Evolutionary conservation across 2,113 vertebrate genomes (phyloP).

Genomic region (Nerophis lumbriciformis): DNA sequence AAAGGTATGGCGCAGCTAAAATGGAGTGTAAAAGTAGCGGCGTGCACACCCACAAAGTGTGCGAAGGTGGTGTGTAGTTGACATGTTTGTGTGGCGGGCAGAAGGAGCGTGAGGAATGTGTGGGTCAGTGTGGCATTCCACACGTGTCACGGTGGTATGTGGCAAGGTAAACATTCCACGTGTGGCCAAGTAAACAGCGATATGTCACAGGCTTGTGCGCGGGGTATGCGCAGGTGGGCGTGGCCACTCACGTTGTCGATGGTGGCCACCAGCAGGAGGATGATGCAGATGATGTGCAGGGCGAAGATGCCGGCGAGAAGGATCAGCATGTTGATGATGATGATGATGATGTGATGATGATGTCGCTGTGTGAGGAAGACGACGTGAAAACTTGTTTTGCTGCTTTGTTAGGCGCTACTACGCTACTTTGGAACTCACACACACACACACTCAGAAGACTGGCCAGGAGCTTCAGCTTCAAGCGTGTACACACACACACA

Average conservation of each 20-base stretch:
- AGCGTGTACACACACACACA: slow-evolving; percentile 7
- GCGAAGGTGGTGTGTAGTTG: background rate
- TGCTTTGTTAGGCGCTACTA: background rate
- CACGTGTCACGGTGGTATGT: slow-evolving; percentile 5
- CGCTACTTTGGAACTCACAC: background rate
- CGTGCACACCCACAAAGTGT: too few relatives aligned
- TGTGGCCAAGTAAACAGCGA: background rate
- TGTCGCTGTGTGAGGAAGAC: slow-evolving; percentile 28
- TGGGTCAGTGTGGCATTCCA: slow-evolving; percentile 9
- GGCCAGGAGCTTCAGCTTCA: slow-evolving; percentile 15
- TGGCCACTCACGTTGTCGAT: slow-evolving; percentile 61
- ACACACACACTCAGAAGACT: background rate
- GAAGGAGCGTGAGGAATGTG: slow-evolving; percentile 3
- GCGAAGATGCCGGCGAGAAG: slow-evolving; percentile 64
- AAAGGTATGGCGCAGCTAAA: too few relatives aligned
- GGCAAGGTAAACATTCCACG: background rate
- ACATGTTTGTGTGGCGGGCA: background rate
- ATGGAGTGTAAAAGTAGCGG: too few relatives aligned
- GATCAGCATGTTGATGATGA: slow-evolving; percentile 64
- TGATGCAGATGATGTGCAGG: slow-evolving; percentile 58
- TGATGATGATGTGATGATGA: slow-evolving; percentile 61
- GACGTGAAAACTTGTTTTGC: background rate
- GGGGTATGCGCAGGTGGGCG: background rate
- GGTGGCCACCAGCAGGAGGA: slow-evolving; percentile 61
- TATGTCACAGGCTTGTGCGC: slow-evolving; percentile 16